Evolutionary conservation across 2,888 invertebrate genomes (phyloP).

Genomic region (Thereva nobilitata): DNA sequence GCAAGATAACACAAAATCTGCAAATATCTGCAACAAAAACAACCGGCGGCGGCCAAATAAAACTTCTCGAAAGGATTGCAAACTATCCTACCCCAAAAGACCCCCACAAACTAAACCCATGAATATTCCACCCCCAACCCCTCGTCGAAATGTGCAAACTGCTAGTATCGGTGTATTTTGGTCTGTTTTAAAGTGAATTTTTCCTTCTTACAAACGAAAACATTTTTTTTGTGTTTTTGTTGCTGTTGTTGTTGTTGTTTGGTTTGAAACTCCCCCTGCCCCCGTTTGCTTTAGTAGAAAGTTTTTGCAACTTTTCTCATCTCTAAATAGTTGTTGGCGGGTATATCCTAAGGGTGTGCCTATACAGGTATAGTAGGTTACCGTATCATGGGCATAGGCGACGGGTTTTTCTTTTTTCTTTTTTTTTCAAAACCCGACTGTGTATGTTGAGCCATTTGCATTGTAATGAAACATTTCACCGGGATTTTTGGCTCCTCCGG

Average conservation of each 20-base stretch:
- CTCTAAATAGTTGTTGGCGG: slow-evolving; percentile 16
- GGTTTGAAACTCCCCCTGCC: neutral
- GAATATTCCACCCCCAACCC: neutral
- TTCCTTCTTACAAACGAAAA: slow-evolving; percentile 17
- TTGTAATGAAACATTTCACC: slow-evolving; percentile 32
- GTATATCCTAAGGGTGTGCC: neutral
- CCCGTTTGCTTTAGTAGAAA: neutral
- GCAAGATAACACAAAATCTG: slow-evolving; percentile 30
- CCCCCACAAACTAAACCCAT: slow-evolving; percentile 1
- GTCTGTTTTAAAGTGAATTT: slow-evolving; percentile 23
- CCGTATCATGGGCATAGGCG: too few species aligned
- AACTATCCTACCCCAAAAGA: slow-evolving; percentile 18
- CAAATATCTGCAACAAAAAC: slow-evolving; percentile 29
- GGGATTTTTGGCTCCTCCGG: slow-evolving; percentile 32
- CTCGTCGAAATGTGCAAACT: neutral
- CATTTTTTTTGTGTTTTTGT: neutral
- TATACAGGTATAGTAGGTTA: neutral
- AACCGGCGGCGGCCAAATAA: slow-evolving; percentile 23
- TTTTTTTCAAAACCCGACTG: slow-evolving; percentile 3
- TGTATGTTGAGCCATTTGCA: slow-evolving; percentile 29
- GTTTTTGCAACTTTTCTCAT: slow-evolving; percentile 16
- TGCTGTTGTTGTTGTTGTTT: neutral
- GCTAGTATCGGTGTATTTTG: neutral
- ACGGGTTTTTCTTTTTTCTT: too few species aligned
- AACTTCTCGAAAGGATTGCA: slow-evolving; percentile 33